Evolutionary conservation across 2,888 invertebrate genomes (phyloP).

Genomic region (Argyra leucocephala): DNA sequence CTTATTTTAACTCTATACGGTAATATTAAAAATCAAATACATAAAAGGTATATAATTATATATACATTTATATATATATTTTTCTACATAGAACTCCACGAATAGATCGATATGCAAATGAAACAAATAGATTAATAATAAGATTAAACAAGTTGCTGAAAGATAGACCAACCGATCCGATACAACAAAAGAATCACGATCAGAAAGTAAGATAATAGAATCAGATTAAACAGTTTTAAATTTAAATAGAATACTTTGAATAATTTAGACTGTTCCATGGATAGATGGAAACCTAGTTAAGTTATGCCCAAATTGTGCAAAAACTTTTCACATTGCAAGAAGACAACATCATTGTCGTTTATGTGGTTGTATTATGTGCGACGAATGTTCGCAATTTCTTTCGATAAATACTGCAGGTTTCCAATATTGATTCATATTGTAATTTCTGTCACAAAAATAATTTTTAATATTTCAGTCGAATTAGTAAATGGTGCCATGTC

Average conservation of each 20-base stretch:
- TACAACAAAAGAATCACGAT: slow-evolving; percentile 64
- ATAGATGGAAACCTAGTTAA: slow-evolving; percentile 81
- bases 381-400: slow-evolving; percentile 81
- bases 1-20: slow-evolving; percentile 63
- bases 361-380: slow-evolving; percentile 88
- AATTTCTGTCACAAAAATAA: too few relatives aligned
- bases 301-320: slow-evolving; percentile 84
- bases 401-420: slow-evolving; percentile 69
- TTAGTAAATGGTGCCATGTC: slow-evolving; percentile 35
- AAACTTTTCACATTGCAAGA: slow-evolving; percentile 73
- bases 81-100: slow-evolving; percentile 51
- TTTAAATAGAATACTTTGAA: not conserved
- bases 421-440: slow-evolving; percentile 22
- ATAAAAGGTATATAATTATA: slow-evolving; percentile 30
- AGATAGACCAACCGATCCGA: slow-evolving; percentile 64
- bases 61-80: not conserved
- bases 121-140: slow-evolving; percentile 92
- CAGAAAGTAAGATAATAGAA: slow-evolving; percentile 45
- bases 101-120: slow-evolving; percentile 80
- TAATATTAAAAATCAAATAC: slow-evolving; percentile 37
- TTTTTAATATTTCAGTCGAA: slow-evolving; percentile 28
- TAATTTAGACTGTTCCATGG: slow-evolving; percentile 71
- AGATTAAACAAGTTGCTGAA: slow-evolving; percentile 81
- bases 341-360: slow-evolving; percentile 94
- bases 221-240: not conserved